These are phyloP conservation scores for Ailuropoda melanoleuca DNA, from an alignment of 2,113 vertebrate species.

Conservation along the genomic window DNA sequence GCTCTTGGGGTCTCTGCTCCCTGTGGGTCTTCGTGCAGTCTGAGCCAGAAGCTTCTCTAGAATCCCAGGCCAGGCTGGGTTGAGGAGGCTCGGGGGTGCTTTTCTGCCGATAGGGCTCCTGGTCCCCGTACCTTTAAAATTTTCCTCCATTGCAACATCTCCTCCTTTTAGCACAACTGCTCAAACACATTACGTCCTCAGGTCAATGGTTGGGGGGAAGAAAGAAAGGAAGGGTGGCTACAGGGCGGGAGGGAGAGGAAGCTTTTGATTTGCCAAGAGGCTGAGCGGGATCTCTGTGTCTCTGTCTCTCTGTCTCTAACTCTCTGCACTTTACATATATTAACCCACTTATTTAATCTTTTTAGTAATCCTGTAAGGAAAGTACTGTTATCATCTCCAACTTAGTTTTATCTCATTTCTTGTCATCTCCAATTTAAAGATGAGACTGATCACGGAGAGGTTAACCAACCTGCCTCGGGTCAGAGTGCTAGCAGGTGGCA, in stretches of 20 bases:
- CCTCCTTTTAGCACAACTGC: not conserved
- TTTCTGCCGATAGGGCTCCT: not conserved
- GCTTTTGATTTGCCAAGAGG: not conserved
- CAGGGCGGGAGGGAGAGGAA: not conserved
- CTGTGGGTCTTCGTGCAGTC: not conserved
- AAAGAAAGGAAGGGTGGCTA: not conserved
- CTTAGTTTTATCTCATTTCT: not conserved
- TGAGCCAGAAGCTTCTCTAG: not conserved
- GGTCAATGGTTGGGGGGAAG: not conserved
- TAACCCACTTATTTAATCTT: not conserved
- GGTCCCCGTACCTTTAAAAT: not conserved
- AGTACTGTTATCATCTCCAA: not conserved
- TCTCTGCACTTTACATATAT: not conserved
- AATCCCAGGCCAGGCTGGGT: not conserved
- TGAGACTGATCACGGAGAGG: not conserved
- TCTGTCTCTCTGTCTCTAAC: not conserved
- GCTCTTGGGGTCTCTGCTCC: not conserved
- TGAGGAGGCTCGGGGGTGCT: not conserved
- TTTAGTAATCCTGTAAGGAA: not conserved
- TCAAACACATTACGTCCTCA: not conserved
- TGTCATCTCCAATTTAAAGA: not conserved
- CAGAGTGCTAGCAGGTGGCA: not conserved
- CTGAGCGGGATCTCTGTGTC: not conserved
- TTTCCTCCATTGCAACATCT: not conserved
- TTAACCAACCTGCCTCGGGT: not conserved